These are phyloP conservation scores for Scatophagus argus DNA, from an alignment of 2,113 vertebrate genomes.

Conservation along the genomic window DNA sequence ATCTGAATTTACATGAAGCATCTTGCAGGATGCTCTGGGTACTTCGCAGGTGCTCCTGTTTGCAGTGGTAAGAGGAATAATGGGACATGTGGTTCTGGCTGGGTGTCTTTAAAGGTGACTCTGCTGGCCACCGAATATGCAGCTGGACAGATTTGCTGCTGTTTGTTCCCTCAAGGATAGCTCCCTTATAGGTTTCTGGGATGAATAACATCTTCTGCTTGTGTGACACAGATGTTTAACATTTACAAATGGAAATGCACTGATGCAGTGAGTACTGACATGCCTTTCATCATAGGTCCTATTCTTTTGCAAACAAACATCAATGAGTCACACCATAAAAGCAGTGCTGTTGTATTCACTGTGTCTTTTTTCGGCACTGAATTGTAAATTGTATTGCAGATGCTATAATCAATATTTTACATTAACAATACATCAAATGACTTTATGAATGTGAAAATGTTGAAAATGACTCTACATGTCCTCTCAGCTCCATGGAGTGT, in stretches of 20 bases:
- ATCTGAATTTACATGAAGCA: neutral
- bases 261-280: neutral
- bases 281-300: neutral
- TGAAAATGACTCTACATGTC: neutral
- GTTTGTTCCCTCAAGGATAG: conserved; percentile 18
- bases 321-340: neutral
- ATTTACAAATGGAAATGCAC: neutral
- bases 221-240: neutral
- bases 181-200: neutral
- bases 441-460: neutral
- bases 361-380: neutral
- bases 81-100: conserved; percentile 27
- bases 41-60: neutral
- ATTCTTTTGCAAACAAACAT: neutral
- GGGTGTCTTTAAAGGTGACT: conserved; percentile 6
- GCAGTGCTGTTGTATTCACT: neutral
- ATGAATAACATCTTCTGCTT: neutral
- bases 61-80: conserved; percentile 26
- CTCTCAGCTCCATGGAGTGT: no score
- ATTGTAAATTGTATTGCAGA: neutral
- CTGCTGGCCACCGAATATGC: neutral
- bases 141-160: conserved; percentile 22
- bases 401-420: neutral
- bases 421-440: neutral
- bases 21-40: conserved; percentile 5